Evolutionary conservation across 2,888 invertebrate species (phyloP).

Genomic region (Zelleria hepariella): DNA sequence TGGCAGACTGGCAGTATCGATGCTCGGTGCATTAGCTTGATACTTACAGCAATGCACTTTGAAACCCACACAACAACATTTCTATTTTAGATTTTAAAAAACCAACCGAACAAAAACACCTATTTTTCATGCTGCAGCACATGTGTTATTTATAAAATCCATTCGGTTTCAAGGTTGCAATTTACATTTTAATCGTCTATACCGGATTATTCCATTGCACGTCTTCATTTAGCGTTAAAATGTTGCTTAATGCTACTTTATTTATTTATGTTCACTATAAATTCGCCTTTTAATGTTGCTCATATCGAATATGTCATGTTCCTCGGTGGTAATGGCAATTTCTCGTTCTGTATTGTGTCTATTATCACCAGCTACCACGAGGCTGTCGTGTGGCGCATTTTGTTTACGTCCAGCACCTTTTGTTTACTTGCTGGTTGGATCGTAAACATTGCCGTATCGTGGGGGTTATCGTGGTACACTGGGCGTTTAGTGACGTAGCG

Average conservation of each 20-base stretch:
- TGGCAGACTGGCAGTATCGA: conserved; percentile 19
- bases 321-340: background rate
- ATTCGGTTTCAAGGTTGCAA: background rate
- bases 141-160: background rate
- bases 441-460: conserved; percentile 2
- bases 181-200: background rate
- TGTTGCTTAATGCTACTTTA: background rate
- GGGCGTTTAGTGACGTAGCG: background rate
- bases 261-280: background rate
- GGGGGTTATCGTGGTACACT: background rate
- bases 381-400: background rate
- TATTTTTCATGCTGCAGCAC: background rate
- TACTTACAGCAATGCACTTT: background rate
- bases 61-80: too few species aligned
- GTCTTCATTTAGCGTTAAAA: background rate
- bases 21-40: background rate
- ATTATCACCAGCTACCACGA: background rate
- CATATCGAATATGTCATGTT: background rate
- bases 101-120: background rate
- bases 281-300: background rate
- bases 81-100: background rate
- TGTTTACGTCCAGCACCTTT: background rate
- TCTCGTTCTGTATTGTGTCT: background rate
- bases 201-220: background rate
- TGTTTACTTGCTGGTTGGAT: background rate